phyloP scores from a whole-genome alignment of 2,888 invertebrate genomes.

The Imbricaverruca yamaguchii region DNA sequence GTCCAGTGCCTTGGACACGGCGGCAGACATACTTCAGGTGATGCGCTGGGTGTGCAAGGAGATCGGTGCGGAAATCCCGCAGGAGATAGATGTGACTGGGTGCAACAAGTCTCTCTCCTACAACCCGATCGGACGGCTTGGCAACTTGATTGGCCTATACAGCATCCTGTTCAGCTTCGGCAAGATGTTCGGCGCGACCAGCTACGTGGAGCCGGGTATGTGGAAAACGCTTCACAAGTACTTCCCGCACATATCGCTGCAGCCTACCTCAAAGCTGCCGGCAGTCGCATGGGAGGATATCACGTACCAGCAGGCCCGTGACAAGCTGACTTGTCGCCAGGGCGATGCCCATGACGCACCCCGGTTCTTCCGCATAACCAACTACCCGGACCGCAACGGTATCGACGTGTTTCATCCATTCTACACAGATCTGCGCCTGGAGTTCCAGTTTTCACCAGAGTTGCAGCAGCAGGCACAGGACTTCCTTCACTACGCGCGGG shows the following conservation, averaged over 20 bases:
- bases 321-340: neutral
- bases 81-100: too few relatives aligned
- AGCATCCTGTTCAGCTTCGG: neutral
- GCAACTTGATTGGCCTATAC: neutral
- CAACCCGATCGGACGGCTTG: neutral
- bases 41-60: neutral
- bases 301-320: neutral
- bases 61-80: neutral
- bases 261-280: too few relatives aligned
- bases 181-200: neutral
- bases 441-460: neutral
- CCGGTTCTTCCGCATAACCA: neutral
- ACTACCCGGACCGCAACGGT: neutral
- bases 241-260: neutral
- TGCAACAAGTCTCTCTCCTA: neutral
- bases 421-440: neutral
- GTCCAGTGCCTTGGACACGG: neutral
- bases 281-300: neutral
- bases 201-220: neutral
- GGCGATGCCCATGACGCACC: neutral
- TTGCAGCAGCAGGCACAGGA: neutral
- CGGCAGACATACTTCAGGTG: neutral
- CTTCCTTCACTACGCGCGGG: neutral
- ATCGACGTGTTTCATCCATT: conserved; percentile 7
- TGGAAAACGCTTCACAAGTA: neutral